Percentiles rank a stretch among this genome's conserved stretches.
These are phyloP conservation scores for Tetheella fluctuosa DNA, from an alignment of 2,888 invertebrate genomes.

Conservation along the genomic window DNA sequence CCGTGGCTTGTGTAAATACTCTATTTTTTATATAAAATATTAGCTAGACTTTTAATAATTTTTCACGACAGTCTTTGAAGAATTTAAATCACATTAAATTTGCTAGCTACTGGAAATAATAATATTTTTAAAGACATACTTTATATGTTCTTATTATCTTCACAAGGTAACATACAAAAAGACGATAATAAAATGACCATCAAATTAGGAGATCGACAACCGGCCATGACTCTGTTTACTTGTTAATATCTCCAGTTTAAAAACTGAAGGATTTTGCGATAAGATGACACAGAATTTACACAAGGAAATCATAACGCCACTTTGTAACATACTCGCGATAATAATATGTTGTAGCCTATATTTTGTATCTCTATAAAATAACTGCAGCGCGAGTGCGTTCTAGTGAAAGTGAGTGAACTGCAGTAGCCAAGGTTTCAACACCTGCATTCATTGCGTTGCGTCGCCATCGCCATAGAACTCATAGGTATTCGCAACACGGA, in stretches of 20 bases:
- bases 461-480: conserved; percentile 28
- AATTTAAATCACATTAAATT: not conserved
- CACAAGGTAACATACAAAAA: conserved; percentile 55
- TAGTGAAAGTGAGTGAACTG: conserved; percentile 68
- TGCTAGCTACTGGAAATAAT: not conserved
- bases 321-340: conserved; percentile 21
- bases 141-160: conserved; percentile 50
- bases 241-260: conserved; percentile 56
- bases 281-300: conserved; percentile 65
- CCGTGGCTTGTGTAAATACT: conserved; percentile 62
- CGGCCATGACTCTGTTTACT: conserved; percentile 79
- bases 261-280: conserved; percentile 73
- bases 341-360: conserved; percentile 42
- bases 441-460: conserved; percentile 40
- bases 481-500: conserved; percentile 27
- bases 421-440: conserved; percentile 64
- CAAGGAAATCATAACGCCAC: conserved; percentile 35
- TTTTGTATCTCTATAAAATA: conserved; percentile 40
- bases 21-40: conserved; percentile 43
- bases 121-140: not conserved
- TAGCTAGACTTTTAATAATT: conserved; percentile 19
- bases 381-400: conserved; percentile 43
- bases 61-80: conserved; percentile 9
- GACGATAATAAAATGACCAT: conserved; percentile 70
- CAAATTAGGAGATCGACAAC: conserved; percentile 81